phyloP scores from a whole-genome alignment of 2,888 invertebrate species.

The Biston betularia region DNA sequence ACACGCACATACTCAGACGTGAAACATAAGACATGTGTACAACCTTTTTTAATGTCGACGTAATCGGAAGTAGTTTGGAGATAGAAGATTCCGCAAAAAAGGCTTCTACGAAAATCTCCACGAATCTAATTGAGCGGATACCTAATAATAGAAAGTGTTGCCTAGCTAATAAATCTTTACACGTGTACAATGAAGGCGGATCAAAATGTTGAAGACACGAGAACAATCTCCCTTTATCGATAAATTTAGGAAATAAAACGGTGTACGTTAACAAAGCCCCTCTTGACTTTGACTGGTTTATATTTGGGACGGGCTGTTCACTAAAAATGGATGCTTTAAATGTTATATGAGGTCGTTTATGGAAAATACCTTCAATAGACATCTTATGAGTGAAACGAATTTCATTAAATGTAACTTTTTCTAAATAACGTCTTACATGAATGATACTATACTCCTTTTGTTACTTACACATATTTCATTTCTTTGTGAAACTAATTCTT shows the following conservation, averaged over 20 bases:
- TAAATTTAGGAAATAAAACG: too few species aligned
- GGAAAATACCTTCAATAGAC: not conserved
- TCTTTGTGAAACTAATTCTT: too few species aligned
- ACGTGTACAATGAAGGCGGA: not conserved
- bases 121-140: constrained; percentile 1
- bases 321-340: too few species aligned
- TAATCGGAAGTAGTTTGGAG: not conserved
- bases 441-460: too few species aligned
- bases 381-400: not conserved
- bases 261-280: not conserved
- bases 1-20: not conserved
- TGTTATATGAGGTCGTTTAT: not conserved
- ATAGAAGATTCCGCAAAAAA: not conserved
- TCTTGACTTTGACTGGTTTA: not conserved
- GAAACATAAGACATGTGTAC: not conserved
- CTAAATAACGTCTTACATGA: too few species aligned
- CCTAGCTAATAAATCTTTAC: not conserved
- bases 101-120: not conserved
- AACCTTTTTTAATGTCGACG: not conserved
- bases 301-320: not conserved
- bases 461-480: too few species aligned
- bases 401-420: not conserved
- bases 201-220: not conserved
- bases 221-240: not conserved
- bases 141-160: constrained; percentile 2